phyloP scores from a whole-genome alignment of 2,888 invertebrate genomes.

The Ormyrus labotus region DNA sequence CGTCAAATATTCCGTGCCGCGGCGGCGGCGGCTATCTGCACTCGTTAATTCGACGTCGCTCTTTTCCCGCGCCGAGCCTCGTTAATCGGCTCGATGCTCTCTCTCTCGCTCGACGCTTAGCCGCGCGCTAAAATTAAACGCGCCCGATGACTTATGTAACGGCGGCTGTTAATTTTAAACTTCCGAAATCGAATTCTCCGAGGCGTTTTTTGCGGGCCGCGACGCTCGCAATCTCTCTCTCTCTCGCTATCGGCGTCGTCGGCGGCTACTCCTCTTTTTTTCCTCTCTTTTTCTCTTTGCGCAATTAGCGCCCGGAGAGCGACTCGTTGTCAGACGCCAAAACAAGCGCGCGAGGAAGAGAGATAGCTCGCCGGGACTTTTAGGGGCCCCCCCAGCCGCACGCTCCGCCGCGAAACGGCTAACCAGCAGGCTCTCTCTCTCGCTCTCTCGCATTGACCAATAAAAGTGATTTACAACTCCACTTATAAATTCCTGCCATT shows the following conservation, averaged over 20 bases:
- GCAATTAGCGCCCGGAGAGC: not conserved
- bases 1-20: slow-evolving; percentile 75
- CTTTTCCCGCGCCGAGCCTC: not conserved
- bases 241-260: no score
- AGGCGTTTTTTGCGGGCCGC: no score
- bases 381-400: not conserved
- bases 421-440: no score
- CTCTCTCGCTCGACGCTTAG: not conserved
- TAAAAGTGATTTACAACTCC: slow-evolving; percentile 43
- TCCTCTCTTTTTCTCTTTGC: slow-evolving; percentile 1
- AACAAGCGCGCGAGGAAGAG: not conserved
- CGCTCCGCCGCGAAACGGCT: no score
- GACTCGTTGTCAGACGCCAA: not conserved
- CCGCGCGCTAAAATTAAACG: no score
- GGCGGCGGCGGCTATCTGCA: slow-evolving; percentile 62
- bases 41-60: slow-evolving; percentile 18
- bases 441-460: slow-evolving; percentile 23
- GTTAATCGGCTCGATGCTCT: not conserved
- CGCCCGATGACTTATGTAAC: no score
- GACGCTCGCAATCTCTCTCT: no score
- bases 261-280: no score
- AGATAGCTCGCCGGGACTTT: no score
- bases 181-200: no score
- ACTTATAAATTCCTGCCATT: slow-evolving; percentile 42
- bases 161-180: no score